Evolutionary conservation across 2,797 vertebrate genomes (phyloP).

Genomic region (Gambelia wislizenii): DNA sequence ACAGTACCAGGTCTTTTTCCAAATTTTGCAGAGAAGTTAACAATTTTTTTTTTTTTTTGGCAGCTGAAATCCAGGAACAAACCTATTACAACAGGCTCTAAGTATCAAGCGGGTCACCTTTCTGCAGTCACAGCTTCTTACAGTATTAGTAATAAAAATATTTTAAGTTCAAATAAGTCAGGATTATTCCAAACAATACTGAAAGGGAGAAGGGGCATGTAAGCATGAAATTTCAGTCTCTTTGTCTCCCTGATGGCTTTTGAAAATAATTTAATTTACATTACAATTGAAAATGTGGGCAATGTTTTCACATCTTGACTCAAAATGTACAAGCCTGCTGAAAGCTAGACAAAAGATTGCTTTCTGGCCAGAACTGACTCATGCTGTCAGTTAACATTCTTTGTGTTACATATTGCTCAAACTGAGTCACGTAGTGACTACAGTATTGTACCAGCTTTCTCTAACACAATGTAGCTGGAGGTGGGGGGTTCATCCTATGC

Average conservation of each 20-base stretch:
- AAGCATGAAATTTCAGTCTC: background rate
- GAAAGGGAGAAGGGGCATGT: background rate
- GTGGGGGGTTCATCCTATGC: background rate
- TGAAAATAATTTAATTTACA: background rate
- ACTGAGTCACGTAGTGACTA: too few species aligned
- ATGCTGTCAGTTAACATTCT: background rate
- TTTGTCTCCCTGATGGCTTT: background rate
- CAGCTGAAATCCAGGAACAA: too few species aligned
- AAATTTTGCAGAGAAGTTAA: too few species aligned
- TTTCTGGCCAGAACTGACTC: background rate
- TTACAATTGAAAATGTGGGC: background rate
- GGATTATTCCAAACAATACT: background rate
- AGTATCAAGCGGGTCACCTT: background rate
- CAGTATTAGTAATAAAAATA: background rate
- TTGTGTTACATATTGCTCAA: background rate
- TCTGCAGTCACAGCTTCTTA: background rate
- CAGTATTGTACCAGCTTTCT: background rate
- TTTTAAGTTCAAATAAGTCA: background rate
- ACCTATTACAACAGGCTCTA: too few species aligned
- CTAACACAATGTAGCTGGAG: background rate
- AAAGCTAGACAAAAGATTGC: background rate
- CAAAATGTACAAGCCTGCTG: background rate
- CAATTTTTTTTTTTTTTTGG: too few species aligned
- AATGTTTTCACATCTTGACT: background rate
- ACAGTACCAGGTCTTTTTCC: too few species aligned